Percentiles rank a stretch among this genome's conserved stretches.
Conservation (phyloP, 2,888 invertebrate genomes). For the Hyalella azteca region DNA sequence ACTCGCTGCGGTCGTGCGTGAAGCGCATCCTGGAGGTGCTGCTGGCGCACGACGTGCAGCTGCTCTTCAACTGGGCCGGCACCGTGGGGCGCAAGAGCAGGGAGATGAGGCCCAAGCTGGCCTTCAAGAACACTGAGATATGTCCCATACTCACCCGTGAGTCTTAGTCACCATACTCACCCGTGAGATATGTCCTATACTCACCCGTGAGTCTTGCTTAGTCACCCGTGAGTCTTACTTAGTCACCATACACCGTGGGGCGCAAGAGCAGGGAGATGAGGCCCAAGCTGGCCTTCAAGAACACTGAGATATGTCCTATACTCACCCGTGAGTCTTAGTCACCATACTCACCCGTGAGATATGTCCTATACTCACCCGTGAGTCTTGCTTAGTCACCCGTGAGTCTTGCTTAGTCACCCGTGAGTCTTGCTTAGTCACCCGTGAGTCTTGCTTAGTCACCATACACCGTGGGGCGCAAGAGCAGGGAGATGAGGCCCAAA, state of each 20-base stretch:
- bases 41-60: neutral
- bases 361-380: neutral
- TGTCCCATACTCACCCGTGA: neutral
- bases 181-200: neutral
- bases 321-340: neutral
- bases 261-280: neutral
- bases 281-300: neutral
- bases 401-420: neutral
- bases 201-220: neutral
- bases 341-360: neutral
- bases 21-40: conserved; percentile 21
- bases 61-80: conserved; percentile 12
- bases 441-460: neutral
- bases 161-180: neutral
- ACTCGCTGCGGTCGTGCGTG: conserved; percentile 3
- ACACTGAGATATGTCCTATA: neutral
- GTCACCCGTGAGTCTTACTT: neutral
- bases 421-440: neutral
- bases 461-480: neutral
- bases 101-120: neutral
- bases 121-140: conserved; percentile 5
- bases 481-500: neutral
- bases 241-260: neutral
- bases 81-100: neutral
- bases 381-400: neutral